Evolutionary conservation across 2,888 invertebrate species (phyloP).

Genomic region (Drosophila tripunctata): DNA sequence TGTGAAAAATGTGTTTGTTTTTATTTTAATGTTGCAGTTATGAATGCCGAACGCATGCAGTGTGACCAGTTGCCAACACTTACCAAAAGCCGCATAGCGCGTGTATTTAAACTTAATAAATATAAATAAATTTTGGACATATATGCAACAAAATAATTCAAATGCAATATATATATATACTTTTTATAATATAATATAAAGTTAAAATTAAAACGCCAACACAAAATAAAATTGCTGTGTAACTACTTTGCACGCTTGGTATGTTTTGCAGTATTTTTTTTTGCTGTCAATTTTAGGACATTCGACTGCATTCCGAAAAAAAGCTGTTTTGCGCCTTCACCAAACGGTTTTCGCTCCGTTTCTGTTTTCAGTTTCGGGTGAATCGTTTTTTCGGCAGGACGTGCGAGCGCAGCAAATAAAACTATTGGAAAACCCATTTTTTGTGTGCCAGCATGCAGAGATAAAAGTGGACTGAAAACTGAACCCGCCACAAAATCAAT

Average conservation of each 20-base stretch:
- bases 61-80: conserved; percentile 10
- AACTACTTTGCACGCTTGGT: background rate
- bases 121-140: no score
- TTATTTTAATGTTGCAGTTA: background rate
- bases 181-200: no score
- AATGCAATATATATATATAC: no score
- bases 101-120: background rate
- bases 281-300: background rate
- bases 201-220: background rate
- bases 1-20: background rate
- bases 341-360: conserved; percentile 13
- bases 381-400: conserved; percentile 35
- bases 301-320: conserved; percentile 27
- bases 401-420: conserved; percentile 5
- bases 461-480: conserved; percentile 26
- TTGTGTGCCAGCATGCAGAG: conserved; percentile 3
- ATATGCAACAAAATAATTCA: no score
- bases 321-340: background rate
- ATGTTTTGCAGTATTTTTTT: conserved; percentile 15
- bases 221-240: background rate
- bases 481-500: conserved; percentile 34
- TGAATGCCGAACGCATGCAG: background rate
- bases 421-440: conserved; percentile 1
- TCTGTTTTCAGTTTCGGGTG: conserved; percentile 45
- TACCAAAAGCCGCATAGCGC: background rate